Evolutionary conservation across 2,888 invertebrate species (phyloP), one percentile per base, ranked within the genome.

Genomic region (Cantharis lateralis): DNA sequence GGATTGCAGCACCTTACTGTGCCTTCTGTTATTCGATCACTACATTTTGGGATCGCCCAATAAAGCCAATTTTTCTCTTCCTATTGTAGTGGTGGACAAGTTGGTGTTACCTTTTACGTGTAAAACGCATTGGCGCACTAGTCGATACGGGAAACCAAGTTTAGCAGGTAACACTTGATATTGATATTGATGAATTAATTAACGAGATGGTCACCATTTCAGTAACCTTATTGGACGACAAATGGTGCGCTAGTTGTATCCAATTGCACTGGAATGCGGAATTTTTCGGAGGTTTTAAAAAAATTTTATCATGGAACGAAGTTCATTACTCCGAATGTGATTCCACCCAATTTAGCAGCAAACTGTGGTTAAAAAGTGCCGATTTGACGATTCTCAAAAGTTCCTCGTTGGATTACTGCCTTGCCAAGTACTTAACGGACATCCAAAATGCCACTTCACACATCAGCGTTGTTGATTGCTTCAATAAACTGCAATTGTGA

Each of bases 381-480:
- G 92, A 93, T 85, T 85, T 92, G 61, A 83, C 86, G 0, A 83
- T 88, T 10, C 83, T 93, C 32, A 90, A 90, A 81, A 87, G 88
- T 0, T 90, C 92, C 7, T 91, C 90, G 70, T 88, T 92, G 0
- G 83, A 89, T 70, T 89, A 89, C 84, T 89, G 90, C 62, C 89
- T 91, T 63, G 87, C 90, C 3, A 89, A 89, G 70, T 90, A 91
- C 74, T 85, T 94, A 68, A 87, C 90, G 48, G 89, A 89, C 20
- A 88, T 94, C 72, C 92, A 93, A 84, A 93, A 92, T 84, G 92
- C 92, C 0, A 92, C 92, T 0, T 89, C 91, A 0, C 93, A 93
- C 82, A 86, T 86, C 75, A 89, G 89, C 79, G 93, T 93, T 3
- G 87, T 87, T 15, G 90, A 90, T 61, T 90, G 91, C 0, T 84